Evolutionary conservation across 2,888 invertebrate genomes (phyloP).

Genomic region (Pachymerium ferrugineum): DNA sequence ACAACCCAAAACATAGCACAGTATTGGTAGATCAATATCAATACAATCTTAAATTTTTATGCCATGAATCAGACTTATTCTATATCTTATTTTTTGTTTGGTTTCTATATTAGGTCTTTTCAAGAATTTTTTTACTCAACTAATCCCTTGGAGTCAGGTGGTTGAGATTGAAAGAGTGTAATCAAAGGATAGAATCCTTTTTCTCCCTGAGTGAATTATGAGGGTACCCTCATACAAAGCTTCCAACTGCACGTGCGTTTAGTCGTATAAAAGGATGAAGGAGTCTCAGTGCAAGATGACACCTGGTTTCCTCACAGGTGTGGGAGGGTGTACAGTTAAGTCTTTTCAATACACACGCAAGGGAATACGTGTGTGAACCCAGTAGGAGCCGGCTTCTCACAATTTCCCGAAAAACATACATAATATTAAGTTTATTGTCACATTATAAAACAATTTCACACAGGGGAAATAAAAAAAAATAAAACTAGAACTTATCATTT

Average conservation of each 20-base stretch:
- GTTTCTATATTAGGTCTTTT: no score
- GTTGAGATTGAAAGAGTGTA: not conserved
- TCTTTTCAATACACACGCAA: not conserved
- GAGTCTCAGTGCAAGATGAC: not conserved
- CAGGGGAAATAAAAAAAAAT: not conserved
- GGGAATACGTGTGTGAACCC: not conserved
- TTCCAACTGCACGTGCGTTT: not conserved
- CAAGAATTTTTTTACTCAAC: no score
- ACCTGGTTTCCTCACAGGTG: constrained; percentile 2
- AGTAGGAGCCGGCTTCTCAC: not conserved
- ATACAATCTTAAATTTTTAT: no score
- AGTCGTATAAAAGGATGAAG: not conserved
- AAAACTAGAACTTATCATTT: not conserved
- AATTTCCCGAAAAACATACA: not conserved
- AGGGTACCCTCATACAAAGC: not conserved
- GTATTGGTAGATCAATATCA: no score
- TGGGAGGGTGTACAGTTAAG: not conserved
- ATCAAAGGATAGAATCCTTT: not conserved
- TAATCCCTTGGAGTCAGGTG: not conserved
- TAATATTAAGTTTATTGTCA: not conserved
- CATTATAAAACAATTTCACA: no score
- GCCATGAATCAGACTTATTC: no score
- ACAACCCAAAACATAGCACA: no score
- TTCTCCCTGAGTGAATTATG: no score
- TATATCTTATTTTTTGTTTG: no score